Evolutionary conservation across 2,888 invertebrate genomes (phyloP).

Genomic region (Diploptera punctata): DNA sequence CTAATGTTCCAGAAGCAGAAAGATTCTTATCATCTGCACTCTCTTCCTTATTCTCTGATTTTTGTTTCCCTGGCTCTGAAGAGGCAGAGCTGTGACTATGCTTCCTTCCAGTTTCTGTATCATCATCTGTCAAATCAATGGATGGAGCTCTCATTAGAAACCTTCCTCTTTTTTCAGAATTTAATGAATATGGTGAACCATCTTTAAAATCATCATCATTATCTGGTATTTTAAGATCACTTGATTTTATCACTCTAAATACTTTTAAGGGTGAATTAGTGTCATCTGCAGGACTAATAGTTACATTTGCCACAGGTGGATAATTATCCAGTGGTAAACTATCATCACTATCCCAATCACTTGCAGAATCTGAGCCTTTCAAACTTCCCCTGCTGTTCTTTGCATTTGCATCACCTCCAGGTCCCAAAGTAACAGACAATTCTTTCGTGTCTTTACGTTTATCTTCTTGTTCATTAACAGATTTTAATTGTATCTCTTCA

Average conservation of each 20-base stretch:
- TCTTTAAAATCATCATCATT: neutral
- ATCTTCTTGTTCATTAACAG: neutral
- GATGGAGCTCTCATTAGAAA: slow-evolving; percentile 41
- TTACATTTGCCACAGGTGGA: slow-evolving; percentile 9
- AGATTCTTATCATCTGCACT: neutral
- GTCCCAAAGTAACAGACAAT: neutral
- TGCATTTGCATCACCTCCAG: neutral
- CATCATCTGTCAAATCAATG: slow-evolving; percentile 43
- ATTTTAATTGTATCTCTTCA: slow-evolving; percentile 22
- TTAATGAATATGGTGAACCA: neutral
- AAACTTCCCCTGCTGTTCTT: neutral
- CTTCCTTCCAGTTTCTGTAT: slow-evolving; percentile 32
- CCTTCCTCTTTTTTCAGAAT: slow-evolving; percentile 33
- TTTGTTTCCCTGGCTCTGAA: slow-evolving; percentile 9
- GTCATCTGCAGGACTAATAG: slow-evolving; percentile 35
- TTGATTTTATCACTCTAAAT: slow-evolving; percentile 18
- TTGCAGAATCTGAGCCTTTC: slow-evolving; percentile 35
- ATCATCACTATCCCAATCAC: slow-evolving; percentile 46
- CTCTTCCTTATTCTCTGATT: neutral
- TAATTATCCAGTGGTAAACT: slow-evolving; percentile 44
- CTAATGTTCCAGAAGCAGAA: slow-evolving; percentile 45
- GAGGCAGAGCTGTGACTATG: neutral
- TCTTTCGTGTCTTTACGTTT: slow-evolving; percentile 12
- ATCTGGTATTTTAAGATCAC: slow-evolving; percentile 23
- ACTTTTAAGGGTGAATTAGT: slow-evolving; percentile 29